Base-by-base conservation (phyloP, 2,797 vertebrate genomes). In the Apogon hyalosoma region DNA sequence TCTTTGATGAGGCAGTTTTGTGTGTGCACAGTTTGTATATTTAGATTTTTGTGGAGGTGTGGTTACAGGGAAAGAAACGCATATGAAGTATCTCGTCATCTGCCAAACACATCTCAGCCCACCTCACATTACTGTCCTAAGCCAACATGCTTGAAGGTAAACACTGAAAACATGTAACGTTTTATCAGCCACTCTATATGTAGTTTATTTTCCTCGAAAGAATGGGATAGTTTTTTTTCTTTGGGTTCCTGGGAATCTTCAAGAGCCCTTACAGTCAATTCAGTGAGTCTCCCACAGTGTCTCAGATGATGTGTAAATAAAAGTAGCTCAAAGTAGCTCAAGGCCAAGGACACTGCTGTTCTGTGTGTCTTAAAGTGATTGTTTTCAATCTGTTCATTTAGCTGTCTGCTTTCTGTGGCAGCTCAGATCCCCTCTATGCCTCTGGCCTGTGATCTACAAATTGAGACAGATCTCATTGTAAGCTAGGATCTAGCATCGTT, bases 1-100 rank as follows among this genome's bases (percentile, higher is more conserved):
- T 76, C 64, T 80, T 81, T 87, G 77, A 87, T 83, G 82, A 81
- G 57, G 66, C 51, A 67, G 66, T 57, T 73, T 43, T 76, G 54
- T 69, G 55, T 64, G 45, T 46, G 14, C 55, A 53, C 41, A 80
- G 68, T 58, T 56, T 19, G 28, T 70, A 14, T 57, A 43, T 18
- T 51, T 63, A 40, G 56, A 45, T 13, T 71, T 74, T 52, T 46
- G 10, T 63, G 47, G 67, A 58, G 41, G n/a, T 48, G 24, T 61
- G 10, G 41, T 42, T 15, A 63, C 14, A 50, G 2, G 9, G 33
- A 45, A 11, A 38, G 18, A 33, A 9, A 51, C 15, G 42, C 15
- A 75, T 65, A 4, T 56, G 14, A 62, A 52, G 38, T 31, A 58
- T 46, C 38, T 24, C 14, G 18, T 63, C 48, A 49, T 63, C 51